Evolutionary conservation across 2,797 vertebrate species (phyloP).

Genomic region (Oryzias sinensis): DNA sequence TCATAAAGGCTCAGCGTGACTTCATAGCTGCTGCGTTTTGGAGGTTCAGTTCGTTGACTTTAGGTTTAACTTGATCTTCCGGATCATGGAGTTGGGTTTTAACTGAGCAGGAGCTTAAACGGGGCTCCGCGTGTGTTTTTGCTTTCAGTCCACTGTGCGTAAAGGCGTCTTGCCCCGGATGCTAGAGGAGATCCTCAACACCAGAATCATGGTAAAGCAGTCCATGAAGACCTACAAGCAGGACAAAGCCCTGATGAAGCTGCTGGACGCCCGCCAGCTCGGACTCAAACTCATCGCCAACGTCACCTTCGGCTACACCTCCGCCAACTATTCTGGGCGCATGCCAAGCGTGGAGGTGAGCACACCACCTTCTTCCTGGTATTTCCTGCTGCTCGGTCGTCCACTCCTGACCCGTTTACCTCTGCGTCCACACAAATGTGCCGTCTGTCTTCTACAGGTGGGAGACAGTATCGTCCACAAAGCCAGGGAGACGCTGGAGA

Average conservation of each 20-base stretch:
- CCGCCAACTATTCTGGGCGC: constrained; percentile 93
- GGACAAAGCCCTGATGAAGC: constrained; percentile 86
- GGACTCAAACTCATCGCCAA: constrained; percentile 97
- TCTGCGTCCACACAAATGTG: too few relatives aligned
- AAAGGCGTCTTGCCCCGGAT: constrained; percentile 92
- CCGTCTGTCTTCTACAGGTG: constrained; percentile 72
- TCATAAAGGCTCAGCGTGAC: too few relatives aligned
- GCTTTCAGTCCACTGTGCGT: constrained; percentile 85
- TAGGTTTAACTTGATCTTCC: too few relatives aligned
- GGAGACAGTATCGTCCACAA: constrained; percentile 98
- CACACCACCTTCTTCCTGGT: background rate
- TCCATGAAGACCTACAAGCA: constrained; percentile 90
- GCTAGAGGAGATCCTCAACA: constrained; percentile 95
- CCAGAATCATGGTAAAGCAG: constrained; percentile 95
- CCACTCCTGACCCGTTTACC: too few relatives aligned
- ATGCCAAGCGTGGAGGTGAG: constrained; percentile 93
- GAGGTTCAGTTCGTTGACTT: too few relatives aligned
- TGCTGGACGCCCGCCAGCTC: constrained; percentile 94
- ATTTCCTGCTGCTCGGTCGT: too few relatives aligned
- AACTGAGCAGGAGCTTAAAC: too few relatives aligned
- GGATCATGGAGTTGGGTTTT: too few relatives aligned
- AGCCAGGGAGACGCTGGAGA: constrained; percentile 95
- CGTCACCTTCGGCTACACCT: constrained; percentile 92
- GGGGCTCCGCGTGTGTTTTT: background rate
- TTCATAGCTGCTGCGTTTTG: too few relatives aligned